A percentile compares a stretch with the other conserved stretches of the same genome.
phyloP scores from a whole-genome alignment of 1,140 invertebrate species.

The Drosophila ercepeae region DNA sequence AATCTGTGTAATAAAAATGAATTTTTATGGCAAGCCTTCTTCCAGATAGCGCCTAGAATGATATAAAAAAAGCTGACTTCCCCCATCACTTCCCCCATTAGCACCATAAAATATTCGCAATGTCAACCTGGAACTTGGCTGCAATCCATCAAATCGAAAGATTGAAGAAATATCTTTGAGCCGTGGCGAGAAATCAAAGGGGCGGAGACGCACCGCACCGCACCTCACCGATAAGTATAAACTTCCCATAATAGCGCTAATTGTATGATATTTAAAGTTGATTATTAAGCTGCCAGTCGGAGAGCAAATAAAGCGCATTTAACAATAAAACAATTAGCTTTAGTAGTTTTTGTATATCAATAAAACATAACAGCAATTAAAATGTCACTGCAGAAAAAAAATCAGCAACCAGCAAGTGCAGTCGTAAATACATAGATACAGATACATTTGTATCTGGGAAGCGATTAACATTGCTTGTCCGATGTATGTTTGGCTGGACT shows the following conservation, averaged over 20 bases:
- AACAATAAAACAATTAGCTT: conserved; percentile 81
- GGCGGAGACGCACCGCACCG: too few relatives aligned
- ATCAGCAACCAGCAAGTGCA: conserved; percentile 48
- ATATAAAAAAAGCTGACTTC: conserved; percentile 37
- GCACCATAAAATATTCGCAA: conserved; percentile 28
- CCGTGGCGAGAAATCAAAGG: neutral
- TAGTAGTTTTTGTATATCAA: conserved; percentile 80
- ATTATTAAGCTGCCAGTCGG: conserved; percentile 77
- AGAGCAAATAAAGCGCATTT: conserved; percentile 69
- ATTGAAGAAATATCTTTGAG: conserved; percentile 8
- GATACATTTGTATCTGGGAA: conserved; percentile 24
- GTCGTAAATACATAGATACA: conserved; percentile 19
- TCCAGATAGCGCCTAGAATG: too few relatives aligned
- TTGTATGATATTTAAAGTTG: conserved; percentile 77
- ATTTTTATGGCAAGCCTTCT: neutral
- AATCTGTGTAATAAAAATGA: neutral
- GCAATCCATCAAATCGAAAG: conserved; percentile 40
- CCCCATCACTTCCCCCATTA: conserved; percentile 30
- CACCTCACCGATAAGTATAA: conserved; percentile 26
- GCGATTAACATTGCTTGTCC: conserved; percentile 59
- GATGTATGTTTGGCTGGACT: conserved; percentile 14
- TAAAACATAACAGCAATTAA: conserved; percentile 81
- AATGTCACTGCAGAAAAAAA: conserved; percentile 80
- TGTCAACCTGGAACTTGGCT: conserved; percentile 31
- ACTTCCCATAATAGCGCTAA: conserved; percentile 71